phyloP scores from a whole-genome alignment of 2,888 invertebrate genomes.

The Agonopterix heracliana region DNA sequence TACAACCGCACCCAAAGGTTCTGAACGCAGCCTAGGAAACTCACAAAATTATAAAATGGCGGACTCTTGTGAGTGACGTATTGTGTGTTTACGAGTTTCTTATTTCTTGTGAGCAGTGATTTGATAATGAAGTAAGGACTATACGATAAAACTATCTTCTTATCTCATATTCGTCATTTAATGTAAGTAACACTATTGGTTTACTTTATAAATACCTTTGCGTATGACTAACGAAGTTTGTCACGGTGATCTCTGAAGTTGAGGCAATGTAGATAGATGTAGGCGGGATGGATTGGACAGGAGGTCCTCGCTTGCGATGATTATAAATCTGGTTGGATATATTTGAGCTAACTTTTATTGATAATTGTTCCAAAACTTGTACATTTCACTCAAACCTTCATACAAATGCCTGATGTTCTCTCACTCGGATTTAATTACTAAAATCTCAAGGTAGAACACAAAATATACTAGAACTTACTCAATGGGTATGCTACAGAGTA shows the following conservation, averaged over 20 bases:
- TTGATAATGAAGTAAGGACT: conserved; percentile 52
- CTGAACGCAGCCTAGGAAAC: conserved; percentile 9
- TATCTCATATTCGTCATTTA: conserved; percentile 31
- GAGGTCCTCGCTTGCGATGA: not conserved
- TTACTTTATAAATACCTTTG: conserved; percentile 7
- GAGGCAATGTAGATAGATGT: conserved; percentile 27
- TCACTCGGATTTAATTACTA: no score
- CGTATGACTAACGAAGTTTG: conserved; percentile 23
- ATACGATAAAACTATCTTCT: conserved; percentile 27
- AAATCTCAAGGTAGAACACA: no score
- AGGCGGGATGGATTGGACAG: conserved; percentile 11
- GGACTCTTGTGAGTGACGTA: conserved; percentile 64
- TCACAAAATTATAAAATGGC: conserved; percentile 62
- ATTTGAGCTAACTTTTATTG: not conserved
- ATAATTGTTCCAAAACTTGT: not conserved
- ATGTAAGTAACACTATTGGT: conserved; percentile 37
- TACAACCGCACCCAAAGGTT: no score
- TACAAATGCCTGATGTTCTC: not conserved
- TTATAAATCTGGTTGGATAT: not conserved
- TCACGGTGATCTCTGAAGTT: conserved; percentile 23
- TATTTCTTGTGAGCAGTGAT: conserved; percentile 38
- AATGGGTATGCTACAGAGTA: no score
- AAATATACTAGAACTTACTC: no score
- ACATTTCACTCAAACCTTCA: not conserved
- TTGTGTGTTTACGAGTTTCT: conserved; percentile 64